These are phyloP conservation scores for Cylindroiulus punctatus DNA, from an alignment of 2,888 invertebrate genomes.

Conservation along the genomic window DNA sequence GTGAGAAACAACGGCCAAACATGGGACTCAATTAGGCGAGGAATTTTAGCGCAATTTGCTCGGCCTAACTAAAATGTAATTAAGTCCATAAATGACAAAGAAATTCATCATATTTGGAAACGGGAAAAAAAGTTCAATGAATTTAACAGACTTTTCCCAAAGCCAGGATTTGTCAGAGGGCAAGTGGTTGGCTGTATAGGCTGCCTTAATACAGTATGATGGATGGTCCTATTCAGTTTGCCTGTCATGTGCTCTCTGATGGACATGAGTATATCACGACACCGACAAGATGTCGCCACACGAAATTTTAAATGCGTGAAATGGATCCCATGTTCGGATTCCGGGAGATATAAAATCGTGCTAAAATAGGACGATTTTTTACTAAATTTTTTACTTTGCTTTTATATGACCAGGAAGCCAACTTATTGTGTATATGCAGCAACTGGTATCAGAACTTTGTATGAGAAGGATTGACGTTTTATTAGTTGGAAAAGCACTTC, in stretches of 20 bases:
- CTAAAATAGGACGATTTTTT: neutral
- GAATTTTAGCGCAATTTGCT: constrained; percentile 19
- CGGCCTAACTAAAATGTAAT: neutral
- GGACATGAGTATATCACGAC: constrained; percentile 44
- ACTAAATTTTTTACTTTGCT: neutral
- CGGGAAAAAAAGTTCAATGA: neutral
- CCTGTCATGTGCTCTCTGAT: neutral
- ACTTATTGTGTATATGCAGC: neutral
- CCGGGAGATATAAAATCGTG: neutral
- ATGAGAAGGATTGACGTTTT: neutral
- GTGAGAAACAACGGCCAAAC: constrained; percentile 4
- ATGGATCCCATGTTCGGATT: neutral
- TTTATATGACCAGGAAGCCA: neutral
- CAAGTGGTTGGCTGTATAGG: constrained; percentile 13
- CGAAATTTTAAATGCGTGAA: constrained; percentile 27
- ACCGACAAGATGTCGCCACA: constrained; percentile 17
- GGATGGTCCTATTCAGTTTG: constrained; percentile 24
- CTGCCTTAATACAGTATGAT: constrained; percentile 27
- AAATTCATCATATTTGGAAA: neutral
- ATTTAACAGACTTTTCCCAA: constrained; percentile 43
- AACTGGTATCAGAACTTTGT: neutral
- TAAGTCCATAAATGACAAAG: constrained; percentile 22
- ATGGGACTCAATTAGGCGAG: constrained; percentile 11
- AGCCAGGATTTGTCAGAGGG: constrained; percentile 12
- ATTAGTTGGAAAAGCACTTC: neutral